Conservation (phyloP, 1,140 invertebrate genomes). For the Pogonus chalceus region DNA sequence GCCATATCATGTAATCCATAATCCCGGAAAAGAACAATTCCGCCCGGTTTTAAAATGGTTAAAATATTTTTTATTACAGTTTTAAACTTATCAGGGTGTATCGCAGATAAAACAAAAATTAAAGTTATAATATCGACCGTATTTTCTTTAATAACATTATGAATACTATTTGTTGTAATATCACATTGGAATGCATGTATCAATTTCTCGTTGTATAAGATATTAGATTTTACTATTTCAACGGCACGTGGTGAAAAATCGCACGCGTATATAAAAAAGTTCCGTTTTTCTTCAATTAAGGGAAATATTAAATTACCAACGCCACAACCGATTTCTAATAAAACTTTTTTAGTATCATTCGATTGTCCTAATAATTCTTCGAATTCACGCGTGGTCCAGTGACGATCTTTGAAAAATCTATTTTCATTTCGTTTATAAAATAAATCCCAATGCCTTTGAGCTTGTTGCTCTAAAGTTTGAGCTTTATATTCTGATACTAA, state of each 20-base stretch:
- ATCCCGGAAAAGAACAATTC: constrained; percentile 84
- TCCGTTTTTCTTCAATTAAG: constrained; percentile 66
- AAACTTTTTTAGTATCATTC: constrained; percentile 28
- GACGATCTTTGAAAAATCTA: constrained; percentile 92
- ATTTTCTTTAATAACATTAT: constrained; percentile 40
- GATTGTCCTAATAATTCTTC: constrained; percentile 55
- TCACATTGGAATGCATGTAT: constrained; percentile 72
- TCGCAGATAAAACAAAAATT: constrained; percentile 93
- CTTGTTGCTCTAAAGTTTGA: constrained; percentile 71
- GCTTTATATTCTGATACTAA: constrained; percentile 69
- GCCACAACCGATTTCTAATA: constrained; percentile 91
- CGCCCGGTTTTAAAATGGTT: constrained; percentile 64
- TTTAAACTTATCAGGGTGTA: constrained; percentile 75
- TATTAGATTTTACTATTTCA: constrained; percentile 68
- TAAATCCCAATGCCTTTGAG: constrained; percentile 91
- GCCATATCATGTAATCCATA: constrained; percentile 98
- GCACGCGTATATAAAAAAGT: constrained; percentile 78
- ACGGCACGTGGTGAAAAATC: constrained; percentile 89
- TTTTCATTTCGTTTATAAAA: constrained; percentile 93
- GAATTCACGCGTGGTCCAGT: constrained; percentile 96
- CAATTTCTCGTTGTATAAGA: constrained; percentile 47
- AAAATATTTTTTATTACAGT: constrained; percentile 59
- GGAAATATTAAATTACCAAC: constrained; percentile 96
- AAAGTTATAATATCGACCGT: constrained; percentile 78
- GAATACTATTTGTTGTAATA: constrained; percentile 52